A percentile compares a stretch with the other conserved stretches of the same genome.
phyloP scores from a whole-genome alignment of 53 echinoderm and acorn worm genomes.

The Echinometra lucunter region DNA sequence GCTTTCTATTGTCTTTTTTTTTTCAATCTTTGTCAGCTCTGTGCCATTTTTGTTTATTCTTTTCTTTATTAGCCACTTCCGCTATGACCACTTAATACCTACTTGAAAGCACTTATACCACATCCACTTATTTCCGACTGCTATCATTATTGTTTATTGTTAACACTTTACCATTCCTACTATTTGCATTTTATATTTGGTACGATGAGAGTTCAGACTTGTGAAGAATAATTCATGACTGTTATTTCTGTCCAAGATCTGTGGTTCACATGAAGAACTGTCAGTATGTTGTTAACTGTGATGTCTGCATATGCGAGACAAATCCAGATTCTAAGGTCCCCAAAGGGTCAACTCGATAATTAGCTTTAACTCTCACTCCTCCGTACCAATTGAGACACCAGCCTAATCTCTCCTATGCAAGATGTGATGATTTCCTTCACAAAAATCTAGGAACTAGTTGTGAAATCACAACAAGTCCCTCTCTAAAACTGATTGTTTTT shows the following conservation, averaged over 20 bases:
- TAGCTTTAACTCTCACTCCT: constrained; percentile 6
- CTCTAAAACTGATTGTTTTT: not conserved
- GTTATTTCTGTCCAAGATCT: not conserved
- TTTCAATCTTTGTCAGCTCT: too few species aligned
- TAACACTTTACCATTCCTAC: not conserved
- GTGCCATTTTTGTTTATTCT: too few species aligned
- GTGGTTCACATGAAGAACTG: not conserved
- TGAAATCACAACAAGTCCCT: constrained; percentile 30
- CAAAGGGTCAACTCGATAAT: not conserved
- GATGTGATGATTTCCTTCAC: not conserved
- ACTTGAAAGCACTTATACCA: too few species aligned
- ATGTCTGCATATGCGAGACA: not conserved
- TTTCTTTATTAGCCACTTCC: too few species aligned
- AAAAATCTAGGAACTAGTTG: constrained; percentile 5
- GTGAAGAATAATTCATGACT: not conserved
- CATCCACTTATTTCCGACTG: too few species aligned
- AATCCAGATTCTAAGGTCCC: not conserved
- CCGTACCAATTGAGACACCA: not conserved
- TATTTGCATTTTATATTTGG: not conserved
- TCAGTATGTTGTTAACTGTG: constrained; percentile 24
- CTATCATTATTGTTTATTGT: too few species aligned
- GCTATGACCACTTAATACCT: too few species aligned
- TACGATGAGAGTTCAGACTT: not conserved
- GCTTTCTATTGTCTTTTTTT: too few species aligned
- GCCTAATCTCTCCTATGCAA: not conserved